Evolutionary conservation across 1,140 invertebrate species (phyloP).

Genomic region (Lepidurus apus): DNA sequence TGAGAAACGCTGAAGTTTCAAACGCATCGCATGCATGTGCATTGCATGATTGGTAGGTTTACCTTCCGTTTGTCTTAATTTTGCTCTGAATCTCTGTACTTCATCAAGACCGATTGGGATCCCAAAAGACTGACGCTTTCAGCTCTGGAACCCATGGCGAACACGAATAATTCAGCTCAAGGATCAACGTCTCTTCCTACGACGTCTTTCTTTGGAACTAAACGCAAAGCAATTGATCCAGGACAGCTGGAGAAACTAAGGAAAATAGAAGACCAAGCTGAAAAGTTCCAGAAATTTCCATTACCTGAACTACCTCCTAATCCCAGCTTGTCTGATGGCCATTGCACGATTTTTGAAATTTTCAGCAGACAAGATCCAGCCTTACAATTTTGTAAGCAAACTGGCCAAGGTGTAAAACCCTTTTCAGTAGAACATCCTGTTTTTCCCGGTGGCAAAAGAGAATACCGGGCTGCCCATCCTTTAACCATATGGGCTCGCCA

Average conservation of each 20-base stretch:
- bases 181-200: background rate
- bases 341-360: background rate
- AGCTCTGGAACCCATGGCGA: background rate
- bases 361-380: background rate
- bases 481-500: slow-evolving; percentile 53
- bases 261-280: background rate
- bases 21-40: too few relatives aligned
- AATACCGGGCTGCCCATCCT: slow-evolving; percentile 54
- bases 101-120: background rate
- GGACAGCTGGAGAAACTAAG: background rate
- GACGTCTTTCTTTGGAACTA: background rate
- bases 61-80: too few relatives aligned
- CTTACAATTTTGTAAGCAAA: background rate
- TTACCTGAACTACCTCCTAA: background rate
- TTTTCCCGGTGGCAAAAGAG: slow-evolving; percentile 39
- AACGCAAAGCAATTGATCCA: background rate
- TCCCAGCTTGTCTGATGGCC: background rate
- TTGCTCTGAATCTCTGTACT: too few relatives aligned
- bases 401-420: background rate
- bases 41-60: too few relatives aligned
- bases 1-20: too few relatives aligned
- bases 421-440: background rate
- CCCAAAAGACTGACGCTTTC: background rate
- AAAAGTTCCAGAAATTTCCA: background rate
- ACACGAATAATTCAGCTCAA: background rate